These are phyloP conservation scores for Alces alces DNA, from an alignment of 2,113 vertebrate species.

Conservation along the genomic window DNA sequence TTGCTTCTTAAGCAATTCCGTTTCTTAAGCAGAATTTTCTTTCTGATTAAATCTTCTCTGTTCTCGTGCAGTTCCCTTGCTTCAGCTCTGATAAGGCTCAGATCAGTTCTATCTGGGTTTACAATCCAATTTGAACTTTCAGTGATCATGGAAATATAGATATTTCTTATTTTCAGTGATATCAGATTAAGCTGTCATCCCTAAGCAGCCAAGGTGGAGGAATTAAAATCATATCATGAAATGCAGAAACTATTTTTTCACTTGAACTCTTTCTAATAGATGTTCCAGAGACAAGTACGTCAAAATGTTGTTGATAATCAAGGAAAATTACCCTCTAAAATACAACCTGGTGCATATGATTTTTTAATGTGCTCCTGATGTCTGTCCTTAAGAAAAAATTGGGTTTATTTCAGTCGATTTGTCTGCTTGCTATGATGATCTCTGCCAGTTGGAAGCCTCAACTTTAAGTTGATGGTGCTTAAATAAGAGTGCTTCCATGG, in stretches of 20 bases:
- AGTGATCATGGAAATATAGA: conserved; percentile 35
- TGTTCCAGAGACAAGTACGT: conserved; percentile 50
- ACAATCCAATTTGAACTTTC: conserved; percentile 59
- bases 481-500: conserved; percentile 32
- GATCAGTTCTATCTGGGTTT: conserved; percentile 41
- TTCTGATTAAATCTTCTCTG: conserved; percentile 71
- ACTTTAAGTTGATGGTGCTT: conserved; percentile 26
- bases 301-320: conserved; percentile 57
- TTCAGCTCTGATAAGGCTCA: conserved; percentile 71
- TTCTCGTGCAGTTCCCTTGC: conserved; percentile 61
- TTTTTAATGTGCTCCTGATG: conserved; percentile 27
- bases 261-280: conserved; percentile 42
- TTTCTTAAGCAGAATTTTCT: conserved; percentile 78
- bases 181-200: conserved; percentile 63
- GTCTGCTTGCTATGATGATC: conserved; percentile 29
- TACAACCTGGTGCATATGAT: background rate
- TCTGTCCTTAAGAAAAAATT: conserved; percentile 53
- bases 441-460: conserved; percentile 2
- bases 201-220: conserved; percentile 38
- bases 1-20: background rate
- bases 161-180: conserved; percentile 31
- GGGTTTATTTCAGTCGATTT: conserved; percentile 35
- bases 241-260: conserved; percentile 42
- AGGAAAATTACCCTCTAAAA: conserved; percentile 60
- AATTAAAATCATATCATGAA: conserved; percentile 69